phyloP scores from a whole-genome alignment of 2,888 invertebrate species.

The Netelia melanura region DNA sequence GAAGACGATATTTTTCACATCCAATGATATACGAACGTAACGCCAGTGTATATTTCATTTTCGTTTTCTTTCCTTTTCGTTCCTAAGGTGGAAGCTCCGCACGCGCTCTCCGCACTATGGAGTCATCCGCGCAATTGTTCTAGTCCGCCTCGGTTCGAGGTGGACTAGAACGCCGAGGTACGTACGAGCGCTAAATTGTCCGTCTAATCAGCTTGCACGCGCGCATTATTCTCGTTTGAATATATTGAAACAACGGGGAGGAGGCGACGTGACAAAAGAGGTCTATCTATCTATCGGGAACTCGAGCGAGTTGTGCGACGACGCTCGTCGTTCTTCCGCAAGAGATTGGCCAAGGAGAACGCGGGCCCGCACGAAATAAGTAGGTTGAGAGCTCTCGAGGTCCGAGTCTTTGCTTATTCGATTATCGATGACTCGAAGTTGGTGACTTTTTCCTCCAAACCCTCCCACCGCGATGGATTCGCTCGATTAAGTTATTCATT shows the following conservation, averaged over 20 bases:
- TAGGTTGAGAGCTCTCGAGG: slow-evolving; percentile 34
- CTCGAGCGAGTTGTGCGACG: not conserved
- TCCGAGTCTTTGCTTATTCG: slow-evolving; percentile 55
- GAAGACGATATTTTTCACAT: slow-evolving; percentile 50
- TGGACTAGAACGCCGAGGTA: too few species aligned
- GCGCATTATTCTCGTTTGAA: slow-evolving; percentile 39
- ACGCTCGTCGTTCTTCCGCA: not conserved
- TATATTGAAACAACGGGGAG: slow-evolving; percentile 22
- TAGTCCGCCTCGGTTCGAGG: slow-evolving; percentile 16
- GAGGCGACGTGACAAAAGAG: not conserved
- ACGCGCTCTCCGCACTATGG: slow-evolving; percentile 8
- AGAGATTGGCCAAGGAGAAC: not conserved
- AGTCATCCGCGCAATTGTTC: slow-evolving; percentile 47
- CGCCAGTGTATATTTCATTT: not conserved
- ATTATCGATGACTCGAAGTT: slow-evolving; percentile 62
- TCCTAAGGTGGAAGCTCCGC: not conserved
- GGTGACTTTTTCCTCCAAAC: not conserved
- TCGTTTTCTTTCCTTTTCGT: not conserved
- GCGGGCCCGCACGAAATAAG: slow-evolving; percentile 15
- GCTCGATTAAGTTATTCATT: too few species aligned
- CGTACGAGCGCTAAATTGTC: slow-evolving; percentile 44
- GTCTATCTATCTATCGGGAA: slow-evolving; percentile 16
- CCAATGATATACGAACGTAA: slow-evolving; percentile 10
- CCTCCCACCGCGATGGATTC: too few species aligned
- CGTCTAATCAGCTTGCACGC: slow-evolving; percentile 56